These are phyloP conservation scores for Aphrocallistes beatrix DNA, from an alignment of 37 sponge, comb jelly and placozoan genomes.

Conservation along the genomic window DNA sequence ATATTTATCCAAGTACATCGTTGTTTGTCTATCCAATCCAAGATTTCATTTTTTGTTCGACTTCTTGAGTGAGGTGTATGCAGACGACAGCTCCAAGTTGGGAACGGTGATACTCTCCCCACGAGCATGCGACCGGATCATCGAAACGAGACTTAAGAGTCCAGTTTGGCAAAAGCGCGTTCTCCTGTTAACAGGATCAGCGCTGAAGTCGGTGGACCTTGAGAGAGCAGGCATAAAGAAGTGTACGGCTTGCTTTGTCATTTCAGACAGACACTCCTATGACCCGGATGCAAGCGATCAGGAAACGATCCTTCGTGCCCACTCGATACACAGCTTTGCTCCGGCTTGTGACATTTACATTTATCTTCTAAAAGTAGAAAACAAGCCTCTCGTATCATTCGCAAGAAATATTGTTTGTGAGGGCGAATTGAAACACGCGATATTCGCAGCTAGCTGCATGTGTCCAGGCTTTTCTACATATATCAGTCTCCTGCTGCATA, in stretches of 20 bases:
- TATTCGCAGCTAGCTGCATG: slow-evolving; percentile 43
- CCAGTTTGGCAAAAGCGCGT: slow-evolving; percentile 10
- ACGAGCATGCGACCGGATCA: background rate
- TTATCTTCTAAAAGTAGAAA: slow-evolving; percentile 44
- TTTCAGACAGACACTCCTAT: background rate
- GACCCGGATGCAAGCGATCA: slow-evolving; percentile 29
- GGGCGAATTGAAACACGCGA: slow-evolving; percentile 43
- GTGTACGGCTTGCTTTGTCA: background rate
- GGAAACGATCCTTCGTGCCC: slow-evolving; percentile 56
- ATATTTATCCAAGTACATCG: background rate
- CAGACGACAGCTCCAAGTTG: background rate
- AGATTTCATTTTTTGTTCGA: slow-evolving; percentile 8
- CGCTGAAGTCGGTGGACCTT: background rate
- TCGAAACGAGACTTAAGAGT: background rate
- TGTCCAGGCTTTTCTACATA: slow-evolving; percentile 56
- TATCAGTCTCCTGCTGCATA: slow-evolving; percentile 62
- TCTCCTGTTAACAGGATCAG: background rate
- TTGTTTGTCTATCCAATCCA: slow-evolving; percentile 1
- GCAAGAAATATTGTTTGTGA: slow-evolving; percentile 46
- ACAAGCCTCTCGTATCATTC: slow-evolving; percentile 32
- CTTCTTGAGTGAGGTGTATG: slow-evolving; percentile 1
- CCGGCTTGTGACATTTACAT: slow-evolving; percentile 48
- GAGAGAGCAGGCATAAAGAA: background rate
- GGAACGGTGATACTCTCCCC: background rate
- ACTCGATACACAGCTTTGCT: slow-evolving; percentile 45